A percentile compares a stretch with the other conserved stretches of the same genome.
phyloP scores from a whole-genome alignment of 2,888 invertebrate genomes.

The Synanthedon vespiformis region DNA sequence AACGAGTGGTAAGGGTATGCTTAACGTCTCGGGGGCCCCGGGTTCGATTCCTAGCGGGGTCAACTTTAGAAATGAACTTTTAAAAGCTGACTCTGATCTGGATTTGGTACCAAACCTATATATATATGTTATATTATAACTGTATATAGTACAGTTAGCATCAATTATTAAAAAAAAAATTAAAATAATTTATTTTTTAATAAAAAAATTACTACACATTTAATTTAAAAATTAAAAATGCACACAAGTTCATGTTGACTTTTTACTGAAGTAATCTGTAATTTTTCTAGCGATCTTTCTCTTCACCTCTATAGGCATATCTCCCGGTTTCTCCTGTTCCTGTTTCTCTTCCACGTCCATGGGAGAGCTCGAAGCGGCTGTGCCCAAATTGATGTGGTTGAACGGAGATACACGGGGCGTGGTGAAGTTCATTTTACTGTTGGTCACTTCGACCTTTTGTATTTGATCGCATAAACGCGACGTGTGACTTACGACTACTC shows the following conservation, averaged over 20 bases:
- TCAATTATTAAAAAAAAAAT: no score
- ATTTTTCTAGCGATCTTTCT: conserved; percentile 47
- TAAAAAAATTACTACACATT: no score
- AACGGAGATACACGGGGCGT: conserved; percentile 20
- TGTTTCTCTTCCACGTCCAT: conserved; percentile 12
- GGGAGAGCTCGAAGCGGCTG: conserved; percentile 8
- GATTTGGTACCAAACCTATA: no score
- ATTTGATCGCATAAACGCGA: conserved; percentile 33
- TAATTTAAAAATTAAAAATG: no score
- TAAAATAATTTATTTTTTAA: no score
- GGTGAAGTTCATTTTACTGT: conserved; percentile 25
- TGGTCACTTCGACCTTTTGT: conserved; percentile 32
- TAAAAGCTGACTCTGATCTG: no score
- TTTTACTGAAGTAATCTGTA: conserved; percentile 55
- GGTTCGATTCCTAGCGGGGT: no score
- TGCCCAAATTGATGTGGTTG: conserved; percentile 2
- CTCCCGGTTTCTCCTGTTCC: conserved; percentile 9
- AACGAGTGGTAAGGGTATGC: no score
- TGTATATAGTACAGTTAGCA: no score
- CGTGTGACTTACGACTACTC: conserved; percentile 8
- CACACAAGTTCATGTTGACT: conserved; percentile 21
- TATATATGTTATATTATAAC: no score
- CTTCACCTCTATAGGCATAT: conserved; percentile 31
- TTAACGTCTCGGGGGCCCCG: no score
- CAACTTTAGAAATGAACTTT: no score